Evolutionary conservation across 2,888 invertebrate species (phyloP).

Genomic region (Perizoma flavofasciatum): DNA sequence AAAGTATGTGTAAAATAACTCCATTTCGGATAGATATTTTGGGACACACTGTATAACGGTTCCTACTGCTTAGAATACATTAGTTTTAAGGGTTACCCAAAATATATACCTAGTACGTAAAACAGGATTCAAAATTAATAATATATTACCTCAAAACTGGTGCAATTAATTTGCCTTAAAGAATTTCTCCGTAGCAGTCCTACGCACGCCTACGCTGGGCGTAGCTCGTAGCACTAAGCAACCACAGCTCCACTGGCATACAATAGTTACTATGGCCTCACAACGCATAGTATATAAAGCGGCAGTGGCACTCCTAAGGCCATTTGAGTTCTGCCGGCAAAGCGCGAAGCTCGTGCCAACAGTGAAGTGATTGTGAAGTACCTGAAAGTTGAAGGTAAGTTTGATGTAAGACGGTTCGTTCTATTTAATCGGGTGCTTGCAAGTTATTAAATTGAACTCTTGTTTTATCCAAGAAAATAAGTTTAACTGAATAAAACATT

Average conservation of each 20-base stretch:
- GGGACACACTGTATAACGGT: too few relatives aligned
- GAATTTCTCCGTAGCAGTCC: slow-evolving; percentile 13
- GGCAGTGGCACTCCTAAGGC: slow-evolving; percentile 46
- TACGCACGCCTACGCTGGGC: slow-evolving; percentile 75
- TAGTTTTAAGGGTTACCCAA: background rate
- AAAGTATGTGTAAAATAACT: too few relatives aligned
- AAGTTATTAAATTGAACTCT: too few relatives aligned
- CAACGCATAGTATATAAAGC: slow-evolving; percentile 60
- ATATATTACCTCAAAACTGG: background rate
- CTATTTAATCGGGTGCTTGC: too few relatives aligned
- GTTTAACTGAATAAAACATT: too few relatives aligned
- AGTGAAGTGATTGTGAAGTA: slow-evolving; percentile 51
- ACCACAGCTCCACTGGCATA: slow-evolving; percentile 50
- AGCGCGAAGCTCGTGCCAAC: slow-evolving; percentile 58
- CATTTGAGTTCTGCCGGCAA: slow-evolving; percentile 65
- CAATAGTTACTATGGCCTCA: slow-evolving; percentile 38
- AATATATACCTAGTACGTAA: background rate
- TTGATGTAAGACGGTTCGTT: slow-evolving; percentile 17
- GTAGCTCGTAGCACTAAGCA: slow-evolving; percentile 64
- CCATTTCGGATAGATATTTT: too few relatives aligned
- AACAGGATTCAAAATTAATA: background rate
- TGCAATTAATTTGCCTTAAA: slow-evolving; percentile 16
- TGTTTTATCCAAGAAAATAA: too few relatives aligned
- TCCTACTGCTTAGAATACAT: too few relatives aligned
- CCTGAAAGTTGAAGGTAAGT: slow-evolving; percentile 67